Evolutionary conservation across 2,888 invertebrate genomes (phyloP), one percentile per base, ranked within the genome.

Genomic region (Andricus quercusramuli): DNA sequence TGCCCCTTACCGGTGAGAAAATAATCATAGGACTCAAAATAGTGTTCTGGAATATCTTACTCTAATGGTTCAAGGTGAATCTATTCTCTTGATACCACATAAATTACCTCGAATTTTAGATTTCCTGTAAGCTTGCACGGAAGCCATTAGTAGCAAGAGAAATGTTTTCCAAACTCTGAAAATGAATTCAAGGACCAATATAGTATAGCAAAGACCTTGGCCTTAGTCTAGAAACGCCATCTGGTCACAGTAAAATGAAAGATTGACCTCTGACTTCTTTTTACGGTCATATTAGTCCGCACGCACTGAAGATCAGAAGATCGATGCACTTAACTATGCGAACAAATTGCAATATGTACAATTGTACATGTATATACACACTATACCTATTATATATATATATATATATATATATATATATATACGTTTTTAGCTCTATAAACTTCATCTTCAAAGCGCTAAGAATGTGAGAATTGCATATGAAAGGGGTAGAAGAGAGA

Each of bases 81-180:
- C 20, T 74, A 74, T 56, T 74, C 51, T 56, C 56, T 32, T 74
- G 32, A 74, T 56, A 56, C 32, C 74, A 62, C 3, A 74, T 74
- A 74, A 56, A 74, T 74, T 56, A 37, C 32, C 56, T 74, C 56
- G 37, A 74, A 74, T 32, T 74, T 74, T 56, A 56, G 51, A 47
- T 70, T 32, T 20, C 32, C 70, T 11, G 51, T 56, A 3, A 51
- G 29, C n/a, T 56, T 56, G 13, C 25, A 56, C 74, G 32, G 56
- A 56, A 74, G 32, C 56, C 56, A 56, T 74, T 51, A 56, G 56
- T 13, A 56, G 51, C 51, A 56, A 51, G 56, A 56, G 32, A 56
- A 74, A 56, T 74, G 32, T 74, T 74, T 74, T 74, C n/a, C 56
- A 56, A 56, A 74, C 22, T 32, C 56, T 74, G 32, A 56, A 56